phyloP scores from a whole-genome alignment of 2,113 vertebrate species.

The Sus scrofa region DNA sequence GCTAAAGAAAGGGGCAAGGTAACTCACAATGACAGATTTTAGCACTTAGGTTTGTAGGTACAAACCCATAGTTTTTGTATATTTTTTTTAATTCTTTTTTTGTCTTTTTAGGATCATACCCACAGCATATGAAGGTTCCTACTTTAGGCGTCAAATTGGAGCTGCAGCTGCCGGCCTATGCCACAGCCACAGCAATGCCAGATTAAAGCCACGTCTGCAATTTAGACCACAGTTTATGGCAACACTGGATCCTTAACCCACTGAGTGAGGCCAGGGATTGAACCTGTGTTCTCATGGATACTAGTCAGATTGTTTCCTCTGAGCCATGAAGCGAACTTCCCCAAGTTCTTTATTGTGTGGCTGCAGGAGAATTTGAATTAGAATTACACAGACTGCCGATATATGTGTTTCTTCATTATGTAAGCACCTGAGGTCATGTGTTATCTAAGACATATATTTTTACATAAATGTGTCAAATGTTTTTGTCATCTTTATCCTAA shows the following conservation, averaged over 20 bases:
- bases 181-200: no score
- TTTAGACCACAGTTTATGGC: no score
- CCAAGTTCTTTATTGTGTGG: not conserved
- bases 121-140: no score
- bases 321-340: no score
- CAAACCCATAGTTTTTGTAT: not conserved
- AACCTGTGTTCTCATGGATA: no score
- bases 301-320: no score
- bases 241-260: no score
- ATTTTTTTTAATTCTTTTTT: not conserved
- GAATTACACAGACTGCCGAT: not conserved
- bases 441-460: not conserved
- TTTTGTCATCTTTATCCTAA: not conserved
- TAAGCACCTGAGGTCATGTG: not conserved
- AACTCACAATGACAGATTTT: not conserved
- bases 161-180: no score
- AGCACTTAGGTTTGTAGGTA: not conserved
- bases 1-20: not conserved
- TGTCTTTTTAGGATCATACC: no score
- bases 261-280: no score
- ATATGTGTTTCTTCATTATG: not conserved
- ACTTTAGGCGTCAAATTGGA: no score
- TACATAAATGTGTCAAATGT: constrained; percentile 28
- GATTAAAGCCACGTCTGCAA: no score
- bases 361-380: not conserved